These are phyloP conservation scores for Musca domestica DNA, from an alignment of 1,140 invertebrate genomes.

Conservation along the genomic window DNA sequence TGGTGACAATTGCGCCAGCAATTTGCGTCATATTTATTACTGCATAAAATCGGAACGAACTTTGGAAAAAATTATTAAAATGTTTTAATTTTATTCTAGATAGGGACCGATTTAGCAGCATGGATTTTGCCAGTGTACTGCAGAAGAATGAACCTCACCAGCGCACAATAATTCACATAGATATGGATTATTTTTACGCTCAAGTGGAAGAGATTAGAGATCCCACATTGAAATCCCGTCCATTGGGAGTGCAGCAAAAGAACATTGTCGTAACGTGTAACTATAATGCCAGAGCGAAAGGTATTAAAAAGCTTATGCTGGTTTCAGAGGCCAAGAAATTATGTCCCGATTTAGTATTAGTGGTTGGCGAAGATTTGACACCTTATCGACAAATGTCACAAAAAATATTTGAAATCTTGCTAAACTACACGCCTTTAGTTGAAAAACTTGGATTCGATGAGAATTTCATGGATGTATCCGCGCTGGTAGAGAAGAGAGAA, in stretches of 20 bases:
- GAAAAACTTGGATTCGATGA: constrained; percentile 80
- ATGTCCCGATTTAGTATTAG: constrained; percentile 67
- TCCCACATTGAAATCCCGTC: constrained; percentile 63
- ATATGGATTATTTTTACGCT: constrained; percentile 80
- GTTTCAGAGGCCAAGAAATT: constrained; percentile 65
- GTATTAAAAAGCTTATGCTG: constrained; percentile 72
- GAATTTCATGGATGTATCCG: constrained; percentile 74
- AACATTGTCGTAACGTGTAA: constrained; percentile 78
- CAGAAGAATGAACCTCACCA: constrained; percentile 47
- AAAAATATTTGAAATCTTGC: constrained; percentile 66
- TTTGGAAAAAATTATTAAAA: neutral
- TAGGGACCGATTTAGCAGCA: neutral
- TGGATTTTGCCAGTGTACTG: constrained; percentile 47
- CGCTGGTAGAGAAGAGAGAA: constrained; percentile 59
- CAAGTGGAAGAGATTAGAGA: constrained; percentile 76
- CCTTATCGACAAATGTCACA: constrained; percentile 70
- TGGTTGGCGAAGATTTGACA: constrained; percentile 74
- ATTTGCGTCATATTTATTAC: no score
- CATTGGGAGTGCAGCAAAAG: constrained; percentile 77
- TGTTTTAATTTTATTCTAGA: neutral
- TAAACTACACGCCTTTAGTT: constrained; percentile 66
- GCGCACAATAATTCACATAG: constrained; percentile 68
- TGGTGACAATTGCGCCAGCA: no score
- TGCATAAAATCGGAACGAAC: neutral
- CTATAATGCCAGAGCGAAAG: constrained; percentile 69